Percentiles rank a stretch among this genome's conserved stretches.
Conservation (phyloP, 2,797 vertebrate species). For the Apogon hyalosoma region DNA sequence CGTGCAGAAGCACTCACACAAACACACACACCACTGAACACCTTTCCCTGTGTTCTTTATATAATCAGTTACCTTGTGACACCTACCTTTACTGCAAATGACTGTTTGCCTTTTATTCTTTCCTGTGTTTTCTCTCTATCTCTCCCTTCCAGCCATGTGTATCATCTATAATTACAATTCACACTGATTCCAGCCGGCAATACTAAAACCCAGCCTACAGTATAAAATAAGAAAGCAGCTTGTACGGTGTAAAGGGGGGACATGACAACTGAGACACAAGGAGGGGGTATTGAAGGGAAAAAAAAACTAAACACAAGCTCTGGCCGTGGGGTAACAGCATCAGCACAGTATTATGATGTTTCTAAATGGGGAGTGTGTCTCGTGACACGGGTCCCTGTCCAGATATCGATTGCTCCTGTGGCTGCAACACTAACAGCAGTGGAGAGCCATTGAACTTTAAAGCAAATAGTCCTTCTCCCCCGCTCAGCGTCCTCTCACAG, state of each 20-base stretch:
- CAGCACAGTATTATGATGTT: slow-evolving; percentile 82
- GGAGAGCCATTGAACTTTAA: slow-evolving; percentile 85
- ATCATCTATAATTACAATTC: slow-evolving; percentile 85
- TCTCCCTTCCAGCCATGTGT: slow-evolving; percentile 79
- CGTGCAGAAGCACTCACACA: slow-evolving; percentile 32
- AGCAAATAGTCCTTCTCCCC: slow-evolving; percentile 85
- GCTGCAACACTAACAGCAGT: slow-evolving; percentile 80
- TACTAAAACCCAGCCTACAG: slow-evolving; percentile 75
- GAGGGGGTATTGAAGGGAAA: slow-evolving; percentile 32
- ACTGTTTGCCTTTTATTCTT: slow-evolving; percentile 82
- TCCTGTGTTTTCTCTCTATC: slow-evolving; percentile 79
- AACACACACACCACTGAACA: slow-evolving; percentile 59
- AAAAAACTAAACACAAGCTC: slow-evolving; percentile 65
- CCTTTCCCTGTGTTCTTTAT: slow-evolving; percentile 73
- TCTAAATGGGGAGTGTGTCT: slow-evolving; percentile 84
- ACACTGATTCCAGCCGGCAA: slow-evolving; percentile 73
- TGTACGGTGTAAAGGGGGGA: slow-evolving; percentile 73
- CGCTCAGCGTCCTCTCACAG: slow-evolving; percentile 76
- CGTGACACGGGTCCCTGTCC: slow-evolving; percentile 80
- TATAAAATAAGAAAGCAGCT: slow-evolving; percentile 73
- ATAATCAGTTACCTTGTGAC: slow-evolving; percentile 84
- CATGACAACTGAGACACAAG: slow-evolving; percentile 68
- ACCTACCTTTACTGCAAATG: slow-evolving; percentile 81
- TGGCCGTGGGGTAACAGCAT: slow-evolving; percentile 73
- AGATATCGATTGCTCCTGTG: slow-evolving; percentile 81